These are phyloP conservation scores for Mus minutoides DNA, from an alignment of 2,797 vertebrate genomes.

Conservation along the genomic window DNA sequence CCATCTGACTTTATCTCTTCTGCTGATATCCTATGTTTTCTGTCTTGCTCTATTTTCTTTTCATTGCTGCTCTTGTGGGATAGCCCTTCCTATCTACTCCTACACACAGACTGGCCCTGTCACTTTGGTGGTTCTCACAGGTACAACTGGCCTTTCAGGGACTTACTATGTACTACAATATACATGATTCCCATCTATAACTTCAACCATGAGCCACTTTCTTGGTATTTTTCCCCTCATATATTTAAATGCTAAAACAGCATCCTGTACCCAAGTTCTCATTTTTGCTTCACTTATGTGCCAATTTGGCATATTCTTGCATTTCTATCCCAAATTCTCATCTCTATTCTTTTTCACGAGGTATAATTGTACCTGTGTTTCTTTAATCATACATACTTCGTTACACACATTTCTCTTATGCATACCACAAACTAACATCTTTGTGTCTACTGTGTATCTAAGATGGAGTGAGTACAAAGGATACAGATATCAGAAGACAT, in stretches of 20 bases:
- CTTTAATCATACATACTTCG: neutral
- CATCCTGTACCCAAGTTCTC: neutral
- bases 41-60: neutral
- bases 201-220: fast-evolving
- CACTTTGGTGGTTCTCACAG: neutral
- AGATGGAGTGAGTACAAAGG: neutral
- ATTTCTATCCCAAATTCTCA: neutral
- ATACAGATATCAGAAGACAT: neutral
- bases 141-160: neutral
- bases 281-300: neutral
- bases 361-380: neutral
- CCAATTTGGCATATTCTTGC: neutral
- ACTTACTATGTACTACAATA: neutral
- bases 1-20: neutral
- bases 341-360: neutral
- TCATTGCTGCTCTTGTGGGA: neutral
- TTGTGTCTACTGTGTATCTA: neutral
- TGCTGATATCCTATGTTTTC: neutral
- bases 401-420: neutral
- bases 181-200: fast-evolving
- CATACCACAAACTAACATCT: neutral
- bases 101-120: neutral
- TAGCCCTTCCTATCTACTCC: fast-evolving
- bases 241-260: neutral
- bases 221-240: neutral